These are phyloP conservation scores for Brevimyrus niger DNA, from an alignment of 2,113 vertebrate species.

Conservation along the genomic window DNA sequence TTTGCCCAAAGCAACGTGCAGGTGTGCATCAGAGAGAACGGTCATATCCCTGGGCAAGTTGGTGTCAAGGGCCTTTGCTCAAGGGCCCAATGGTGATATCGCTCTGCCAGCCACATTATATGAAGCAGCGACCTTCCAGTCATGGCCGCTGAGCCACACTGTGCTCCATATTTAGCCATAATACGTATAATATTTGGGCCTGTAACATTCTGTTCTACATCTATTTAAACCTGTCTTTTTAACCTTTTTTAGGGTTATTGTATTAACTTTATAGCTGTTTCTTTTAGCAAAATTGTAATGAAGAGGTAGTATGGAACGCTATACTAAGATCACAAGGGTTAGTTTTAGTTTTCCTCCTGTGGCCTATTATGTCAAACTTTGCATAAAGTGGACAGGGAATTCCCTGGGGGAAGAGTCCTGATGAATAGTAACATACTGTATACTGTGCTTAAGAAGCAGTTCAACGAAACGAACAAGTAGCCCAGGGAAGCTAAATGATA, in stretches of 20 bases:
- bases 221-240: not conserved
- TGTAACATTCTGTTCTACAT: not conserved
- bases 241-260: not conserved
- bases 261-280: not conserved
- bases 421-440: slow-evolving; percentile 17
- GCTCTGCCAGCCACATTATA: not conserved
- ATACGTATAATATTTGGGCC: not conserved
- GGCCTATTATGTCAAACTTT: not conserved
- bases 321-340: not conserved
- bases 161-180: not conserved
- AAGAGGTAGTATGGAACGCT: not conserved
- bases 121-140: not conserved
- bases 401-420: not conserved
- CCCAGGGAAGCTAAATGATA: slow-evolving; percentile 13
- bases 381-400: not conserved
- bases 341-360: not conserved
- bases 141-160: not conserved
- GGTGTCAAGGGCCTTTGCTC: not conserved
- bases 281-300: not conserved
- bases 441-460: slow-evolving; percentile 7
- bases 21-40: not conserved
- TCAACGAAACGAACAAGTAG: slow-evolving; percentile 8
- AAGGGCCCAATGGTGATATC: not conserved
- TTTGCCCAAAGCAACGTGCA: not conserved
- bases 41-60: not conserved